A percentile compares a stretch with the other conserved stretches of the same genome.
Conservation (phyloP, 2,113 vertebrate species). For the Corythornis madagascariensis region DNA sequence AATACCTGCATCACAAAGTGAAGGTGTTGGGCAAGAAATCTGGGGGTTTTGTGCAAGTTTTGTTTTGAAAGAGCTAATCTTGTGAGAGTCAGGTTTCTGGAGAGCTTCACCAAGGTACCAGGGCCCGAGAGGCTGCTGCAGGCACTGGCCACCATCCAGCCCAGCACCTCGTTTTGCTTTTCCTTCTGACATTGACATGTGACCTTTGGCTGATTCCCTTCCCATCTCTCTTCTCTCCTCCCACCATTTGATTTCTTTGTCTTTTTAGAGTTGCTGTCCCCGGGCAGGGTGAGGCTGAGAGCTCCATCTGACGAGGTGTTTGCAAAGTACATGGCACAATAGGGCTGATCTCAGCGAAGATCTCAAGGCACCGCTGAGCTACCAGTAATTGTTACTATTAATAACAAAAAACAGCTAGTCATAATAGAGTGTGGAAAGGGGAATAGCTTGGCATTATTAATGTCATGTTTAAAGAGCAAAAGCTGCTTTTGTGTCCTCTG, state of each 20-base stretch:
- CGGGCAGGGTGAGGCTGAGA: neutral
- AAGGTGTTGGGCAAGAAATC: neutral
- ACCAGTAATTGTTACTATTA: neutral
- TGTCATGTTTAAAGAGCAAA: neutral
- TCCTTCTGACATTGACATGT: neutral
- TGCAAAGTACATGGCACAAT: neutral
- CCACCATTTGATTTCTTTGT: neutral
- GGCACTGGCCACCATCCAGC: neutral
- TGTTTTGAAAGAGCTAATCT: neutral
- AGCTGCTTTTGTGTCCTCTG: slow-evolving; percentile 3
- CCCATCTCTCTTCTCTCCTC: neutral
- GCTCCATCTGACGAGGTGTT: neutral
- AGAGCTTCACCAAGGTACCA: neutral
- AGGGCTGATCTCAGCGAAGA: rapidly evolving
- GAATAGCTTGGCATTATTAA: neutral
- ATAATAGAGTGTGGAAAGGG: neutral
- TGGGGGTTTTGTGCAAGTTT: neutral
- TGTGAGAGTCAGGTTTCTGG: neutral
- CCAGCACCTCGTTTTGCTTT: neutral
- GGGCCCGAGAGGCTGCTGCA: neutral
- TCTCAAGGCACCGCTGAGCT: neutral
- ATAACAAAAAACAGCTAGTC: neutral
- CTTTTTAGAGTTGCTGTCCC: neutral
- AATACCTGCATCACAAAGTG: neutral
- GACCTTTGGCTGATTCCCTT: neutral